phyloP scores from a whole-genome alignment of 2,113 vertebrate genomes.

The Sinocyclocheilus grahami region DNA sequence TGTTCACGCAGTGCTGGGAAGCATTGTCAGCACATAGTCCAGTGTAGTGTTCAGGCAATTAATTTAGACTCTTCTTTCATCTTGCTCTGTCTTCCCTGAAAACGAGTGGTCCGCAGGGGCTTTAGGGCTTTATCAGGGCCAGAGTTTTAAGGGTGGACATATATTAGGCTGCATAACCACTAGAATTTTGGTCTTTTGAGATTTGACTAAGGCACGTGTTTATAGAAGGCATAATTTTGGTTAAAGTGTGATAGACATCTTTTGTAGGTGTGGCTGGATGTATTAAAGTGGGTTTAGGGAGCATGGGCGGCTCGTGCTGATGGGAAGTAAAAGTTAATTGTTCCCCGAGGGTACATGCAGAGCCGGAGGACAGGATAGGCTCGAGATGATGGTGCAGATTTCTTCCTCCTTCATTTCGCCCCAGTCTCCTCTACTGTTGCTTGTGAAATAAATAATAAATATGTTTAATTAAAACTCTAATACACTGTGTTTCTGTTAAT shows the following conservation, averaged over 20 bases:
- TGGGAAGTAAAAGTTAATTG: constrained; percentile 60
- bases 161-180: constrained; percentile 23
- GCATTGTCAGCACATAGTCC: constrained; percentile 53
- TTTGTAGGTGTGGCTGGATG: constrained; percentile 45
- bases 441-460: constrained; percentile 58
- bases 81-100: constrained; percentile 25
- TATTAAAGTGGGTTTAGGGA: constrained; percentile 38
- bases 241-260: constrained; percentile 24
- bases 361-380: constrained; percentile 42
- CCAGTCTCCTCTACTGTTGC: constrained; percentile 20
- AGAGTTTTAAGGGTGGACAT: constrained; percentile 14
- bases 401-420: background rate
- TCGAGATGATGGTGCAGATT: constrained; percentile 44
- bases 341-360: constrained; percentile 54
- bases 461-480: constrained; percentile 62
- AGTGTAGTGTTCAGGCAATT: constrained; percentile 48
- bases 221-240: constrained; percentile 29
- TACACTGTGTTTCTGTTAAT: constrained; percentile 59
- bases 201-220: constrained; percentile 7
- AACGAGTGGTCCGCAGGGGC: background rate
- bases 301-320: constrained; percentile 49
- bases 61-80: constrained; percentile 48
- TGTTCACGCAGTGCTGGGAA: constrained; percentile 53
- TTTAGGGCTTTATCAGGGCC: constrained; percentile 9
- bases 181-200: constrained; percentile 2